These are phyloP conservation scores for Buathra laborator DNA, from an alignment of 2,888 invertebrate genomes.

Conservation along the genomic window DNA sequence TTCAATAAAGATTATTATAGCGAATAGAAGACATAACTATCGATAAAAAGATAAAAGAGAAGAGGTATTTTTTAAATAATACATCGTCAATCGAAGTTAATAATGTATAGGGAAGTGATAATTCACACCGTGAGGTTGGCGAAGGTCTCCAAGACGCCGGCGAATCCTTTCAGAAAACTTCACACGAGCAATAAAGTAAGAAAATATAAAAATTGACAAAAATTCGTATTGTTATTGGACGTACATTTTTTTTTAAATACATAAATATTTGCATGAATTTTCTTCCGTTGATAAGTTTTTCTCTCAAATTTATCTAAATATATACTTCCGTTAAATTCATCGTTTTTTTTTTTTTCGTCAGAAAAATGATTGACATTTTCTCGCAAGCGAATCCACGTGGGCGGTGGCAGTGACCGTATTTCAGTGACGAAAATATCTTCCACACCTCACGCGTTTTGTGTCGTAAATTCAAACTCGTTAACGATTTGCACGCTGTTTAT, in stretches of 20 bases:
- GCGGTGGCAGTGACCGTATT: constrained; percentile 76
- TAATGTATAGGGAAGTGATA: constrained; percentile 72
- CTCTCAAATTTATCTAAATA: not conserved
- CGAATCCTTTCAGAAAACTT: constrained; percentile 73
- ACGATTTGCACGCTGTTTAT: constrained; percentile 33
- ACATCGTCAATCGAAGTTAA: constrained; percentile 8
- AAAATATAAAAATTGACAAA: not conserved
- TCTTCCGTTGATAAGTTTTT: not conserved
- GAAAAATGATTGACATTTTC: constrained; percentile 30
- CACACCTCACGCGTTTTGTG: constrained; percentile 28
- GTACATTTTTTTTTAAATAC: not conserved
- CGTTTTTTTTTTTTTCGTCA: not conserved
- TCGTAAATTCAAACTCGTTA: constrained; percentile 31
- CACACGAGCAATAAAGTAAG: constrained; percentile 77
- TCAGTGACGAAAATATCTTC: constrained; percentile 73
- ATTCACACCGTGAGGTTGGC: constrained; percentile 71
- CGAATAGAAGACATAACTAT: constrained; percentile 1
- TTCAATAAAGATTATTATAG: not conserved
- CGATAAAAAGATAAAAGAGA: not conserved
- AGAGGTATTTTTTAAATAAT: not conserved
- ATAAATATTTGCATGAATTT: not conserved
- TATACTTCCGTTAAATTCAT: not conserved
- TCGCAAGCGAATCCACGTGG: constrained; percentile 72
- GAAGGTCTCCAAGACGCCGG: constrained; percentile 72
- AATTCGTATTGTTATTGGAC: not conserved